phyloP scores from a whole-genome alignment of 23 tunicate genomes.

The Styela clava region DNA sequence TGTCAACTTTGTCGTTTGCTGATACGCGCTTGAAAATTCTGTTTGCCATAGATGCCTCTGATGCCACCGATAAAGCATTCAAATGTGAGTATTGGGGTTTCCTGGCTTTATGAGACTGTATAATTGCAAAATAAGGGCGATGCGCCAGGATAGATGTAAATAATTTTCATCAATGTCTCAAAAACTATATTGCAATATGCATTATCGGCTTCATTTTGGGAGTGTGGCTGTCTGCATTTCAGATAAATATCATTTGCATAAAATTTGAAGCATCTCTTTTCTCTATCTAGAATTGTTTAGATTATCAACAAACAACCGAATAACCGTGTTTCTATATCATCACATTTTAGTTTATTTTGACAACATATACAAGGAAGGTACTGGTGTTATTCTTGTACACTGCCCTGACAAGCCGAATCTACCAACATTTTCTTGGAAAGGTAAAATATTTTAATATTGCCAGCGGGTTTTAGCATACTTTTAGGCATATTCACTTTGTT shows the following conservation, averaged over 20 bases:
- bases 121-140: background rate
- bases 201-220: too few species aligned
- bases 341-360: slow-evolving; percentile 49
- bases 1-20: too few species aligned
- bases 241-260: too few species aligned
- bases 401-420: slow-evolving; percentile 48
- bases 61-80: slow-evolving; percentile 19
- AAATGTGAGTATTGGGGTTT: slow-evolving; percentile 1
- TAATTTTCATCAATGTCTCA: background rate
- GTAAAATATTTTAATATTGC: too few species aligned
- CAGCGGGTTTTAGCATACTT: too few species aligned
- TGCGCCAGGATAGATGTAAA: background rate
- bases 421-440: slow-evolving; percentile 42
- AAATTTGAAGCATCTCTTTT: too few species aligned
- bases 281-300: too few species aligned
- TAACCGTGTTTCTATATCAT: background rate
- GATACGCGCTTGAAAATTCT: background rate
- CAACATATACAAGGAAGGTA: slow-evolving; percentile 35
- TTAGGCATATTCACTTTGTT: too few species aligned
- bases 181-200: too few species aligned
- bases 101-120: too few species aligned
- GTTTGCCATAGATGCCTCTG: slow-evolving; percentile 17
- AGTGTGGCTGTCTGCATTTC: too few species aligned
- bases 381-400: slow-evolving; percentile 34
- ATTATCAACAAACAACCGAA: too few species aligned